phyloP scores from a whole-genome alignment of 2,113 vertebrate genomes.

The Pterocles orientalis region DNA sequence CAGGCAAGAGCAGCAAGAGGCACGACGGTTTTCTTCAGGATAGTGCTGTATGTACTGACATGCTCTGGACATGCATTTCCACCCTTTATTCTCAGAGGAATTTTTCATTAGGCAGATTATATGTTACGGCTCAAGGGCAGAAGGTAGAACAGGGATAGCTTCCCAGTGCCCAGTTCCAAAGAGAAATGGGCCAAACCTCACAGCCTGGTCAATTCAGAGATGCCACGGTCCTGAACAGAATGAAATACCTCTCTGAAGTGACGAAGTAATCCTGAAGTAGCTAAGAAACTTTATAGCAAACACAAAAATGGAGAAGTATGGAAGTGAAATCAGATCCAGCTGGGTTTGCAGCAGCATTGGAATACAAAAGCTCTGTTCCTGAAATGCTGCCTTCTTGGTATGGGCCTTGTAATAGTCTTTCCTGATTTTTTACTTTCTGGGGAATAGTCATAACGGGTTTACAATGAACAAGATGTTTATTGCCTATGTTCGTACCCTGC shows the following conservation, averaged over 20 bases:
- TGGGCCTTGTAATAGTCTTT: background rate
- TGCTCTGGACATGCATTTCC: background rate
- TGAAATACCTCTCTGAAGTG: background rate
- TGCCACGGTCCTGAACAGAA: background rate
- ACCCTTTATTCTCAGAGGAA: background rate
- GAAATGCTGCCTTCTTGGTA: background rate
- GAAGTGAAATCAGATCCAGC: background rate
- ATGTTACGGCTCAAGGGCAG: background rate
- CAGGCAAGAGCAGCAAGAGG: background rate
- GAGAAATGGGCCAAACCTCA: background rate
- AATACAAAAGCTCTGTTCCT: background rate
- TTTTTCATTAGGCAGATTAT: background rate
- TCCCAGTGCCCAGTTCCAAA: background rate
- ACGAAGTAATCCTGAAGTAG: background rate
- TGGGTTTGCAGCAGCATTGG: background rate
- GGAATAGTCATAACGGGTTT: background rate
- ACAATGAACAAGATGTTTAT: background rate
- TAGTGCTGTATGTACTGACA: background rate
- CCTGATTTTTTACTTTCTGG: background rate
- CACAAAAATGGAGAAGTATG: background rate
- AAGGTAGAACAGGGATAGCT: background rate
- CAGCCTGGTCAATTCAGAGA: background rate
- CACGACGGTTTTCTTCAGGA: background rate
- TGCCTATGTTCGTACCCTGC: background rate
- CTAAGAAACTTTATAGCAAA: background rate